These are phyloP conservation scores for Scaeva pyrastri DNA, from an alignment of 2,888 invertebrate genomes.

Conservation along the genomic window DNA sequence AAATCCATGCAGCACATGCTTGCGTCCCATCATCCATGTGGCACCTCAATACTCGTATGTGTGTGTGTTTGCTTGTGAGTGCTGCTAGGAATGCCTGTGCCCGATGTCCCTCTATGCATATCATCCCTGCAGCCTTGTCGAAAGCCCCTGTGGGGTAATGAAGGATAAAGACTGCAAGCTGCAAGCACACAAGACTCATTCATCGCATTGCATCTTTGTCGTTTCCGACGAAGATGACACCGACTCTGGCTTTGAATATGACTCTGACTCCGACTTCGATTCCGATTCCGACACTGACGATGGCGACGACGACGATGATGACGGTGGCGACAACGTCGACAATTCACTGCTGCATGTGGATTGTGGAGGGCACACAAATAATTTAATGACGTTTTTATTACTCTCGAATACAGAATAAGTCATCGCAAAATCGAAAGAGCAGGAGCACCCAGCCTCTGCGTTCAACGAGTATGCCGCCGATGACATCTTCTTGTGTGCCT, in stretches of 20 bases:
- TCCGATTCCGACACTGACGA: conserved; percentile 39
- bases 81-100: background rate
- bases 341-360: conserved; percentile 63
- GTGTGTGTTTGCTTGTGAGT: conserved; percentile 41
- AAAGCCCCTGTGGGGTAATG: conserved; percentile 63
- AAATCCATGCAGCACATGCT: conserved; percentile 63
- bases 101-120: conserved; percentile 34
- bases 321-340: conserved; percentile 56
- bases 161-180: conserved; percentile 75
- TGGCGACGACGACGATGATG: conserved; percentile 39
- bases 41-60: conserved; percentile 58
- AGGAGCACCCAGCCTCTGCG: conserved; percentile 22
- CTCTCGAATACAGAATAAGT: conserved; percentile 75
- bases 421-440: conserved; percentile 69
- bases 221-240: conserved; percentile 34
- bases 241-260: conserved; percentile 28
- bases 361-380: conserved; percentile 71
- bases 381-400: conserved; percentile 76
- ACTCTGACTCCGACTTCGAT: conserved; percentile 48
- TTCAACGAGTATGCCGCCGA: background rate
- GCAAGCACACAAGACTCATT: conserved; percentile 60
- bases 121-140: conserved; percentile 56
- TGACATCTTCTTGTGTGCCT: conserved; percentile 37
- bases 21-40: conserved; percentile 69
- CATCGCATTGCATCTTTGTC: conserved; percentile 71